A percentile compares a stretch with the other conserved stretches of the same genome.
These are phyloP conservation scores for Gorilla gorilla DNA, from an alignment of 2,113 vertebrate species.

Conservation along the genomic window DNA sequence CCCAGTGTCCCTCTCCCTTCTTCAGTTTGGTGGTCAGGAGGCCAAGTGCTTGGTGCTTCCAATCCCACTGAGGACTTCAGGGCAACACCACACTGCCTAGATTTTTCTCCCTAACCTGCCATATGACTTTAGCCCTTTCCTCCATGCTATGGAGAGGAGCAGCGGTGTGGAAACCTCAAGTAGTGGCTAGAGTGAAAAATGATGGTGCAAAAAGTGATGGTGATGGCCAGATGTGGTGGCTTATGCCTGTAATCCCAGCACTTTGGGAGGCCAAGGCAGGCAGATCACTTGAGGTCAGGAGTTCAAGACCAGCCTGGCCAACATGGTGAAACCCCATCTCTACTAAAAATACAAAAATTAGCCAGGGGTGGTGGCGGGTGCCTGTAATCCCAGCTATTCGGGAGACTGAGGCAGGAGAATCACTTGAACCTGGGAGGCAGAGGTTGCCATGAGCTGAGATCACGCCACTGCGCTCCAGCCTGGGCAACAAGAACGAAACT, in stretches of 20 bases:
- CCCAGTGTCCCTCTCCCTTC: not conserved
- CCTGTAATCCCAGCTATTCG: too few relatives aligned
- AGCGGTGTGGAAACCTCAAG: not conserved
- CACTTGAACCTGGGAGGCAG: too few relatives aligned
- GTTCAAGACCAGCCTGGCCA: not conserved
- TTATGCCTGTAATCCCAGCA: too few relatives aligned
- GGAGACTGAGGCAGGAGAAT: too few relatives aligned
- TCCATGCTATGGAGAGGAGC: not conserved
- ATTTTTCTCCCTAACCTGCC: not conserved
- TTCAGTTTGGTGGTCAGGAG: not conserved
- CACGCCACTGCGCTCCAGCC: too few relatives aligned
- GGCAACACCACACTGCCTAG: rapidly evolving
- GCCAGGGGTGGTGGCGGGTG: too few relatives aligned
- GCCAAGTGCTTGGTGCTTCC: not conserved
- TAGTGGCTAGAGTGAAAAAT: not conserved
- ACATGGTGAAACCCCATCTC: too few relatives aligned
- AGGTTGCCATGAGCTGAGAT: too few relatives aligned
- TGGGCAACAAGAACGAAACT: not conserved
- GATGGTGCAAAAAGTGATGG: not conserved
- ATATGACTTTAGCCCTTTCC: not conserved
- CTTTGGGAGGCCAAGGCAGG: too few relatives aligned
- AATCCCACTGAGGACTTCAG: not conserved
- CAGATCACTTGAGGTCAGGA: not conserved
- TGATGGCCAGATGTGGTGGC: too few relatives aligned
- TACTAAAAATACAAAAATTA: too few relatives aligned